A percentile compares a stretch with the other conserved stretches of the same genome.
phyloP scores from a whole-genome alignment of 2,113 vertebrate genomes.

The Fulica atra region DNA sequence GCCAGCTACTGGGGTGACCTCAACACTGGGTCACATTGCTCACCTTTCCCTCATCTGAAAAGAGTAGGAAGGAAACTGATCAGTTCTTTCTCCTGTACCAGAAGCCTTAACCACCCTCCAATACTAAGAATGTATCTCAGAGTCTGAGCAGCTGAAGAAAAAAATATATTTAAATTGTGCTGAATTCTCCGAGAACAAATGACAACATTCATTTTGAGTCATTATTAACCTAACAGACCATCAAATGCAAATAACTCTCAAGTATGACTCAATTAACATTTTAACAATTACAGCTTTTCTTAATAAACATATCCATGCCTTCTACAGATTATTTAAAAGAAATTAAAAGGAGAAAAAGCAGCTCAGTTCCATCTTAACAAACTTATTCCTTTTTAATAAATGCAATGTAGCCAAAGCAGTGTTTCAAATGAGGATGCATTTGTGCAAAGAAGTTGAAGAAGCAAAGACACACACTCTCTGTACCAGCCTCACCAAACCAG shows the following conservation, averaged over 20 bases:
- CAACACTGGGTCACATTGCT: no score
- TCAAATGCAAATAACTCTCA: background rate
- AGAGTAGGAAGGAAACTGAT: background rate
- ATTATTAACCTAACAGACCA: constrained; percentile 30
- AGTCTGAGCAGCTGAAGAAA: background rate
- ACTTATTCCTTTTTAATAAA: background rate
- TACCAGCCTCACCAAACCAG: background rate
- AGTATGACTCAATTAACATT: background rate
- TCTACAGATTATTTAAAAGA: background rate
- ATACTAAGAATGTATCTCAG: background rate
- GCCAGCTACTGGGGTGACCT: background rate
- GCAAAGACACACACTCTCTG: background rate
- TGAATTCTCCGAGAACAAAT: background rate
- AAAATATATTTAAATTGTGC: background rate
- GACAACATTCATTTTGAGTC: background rate
- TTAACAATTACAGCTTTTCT: constrained; percentile 19
- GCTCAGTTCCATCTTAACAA: background rate
- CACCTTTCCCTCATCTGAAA: background rate
- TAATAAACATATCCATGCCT: background rate
- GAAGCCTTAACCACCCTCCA: background rate
- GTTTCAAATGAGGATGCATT: background rate
- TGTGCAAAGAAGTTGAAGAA: background rate
- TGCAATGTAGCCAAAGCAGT: background rate
- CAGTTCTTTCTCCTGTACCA: background rate
- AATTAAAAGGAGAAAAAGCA: background rate